Conservation (phyloP, 2,797 vertebrate species). For the Girardinus metallicus region DNA sequence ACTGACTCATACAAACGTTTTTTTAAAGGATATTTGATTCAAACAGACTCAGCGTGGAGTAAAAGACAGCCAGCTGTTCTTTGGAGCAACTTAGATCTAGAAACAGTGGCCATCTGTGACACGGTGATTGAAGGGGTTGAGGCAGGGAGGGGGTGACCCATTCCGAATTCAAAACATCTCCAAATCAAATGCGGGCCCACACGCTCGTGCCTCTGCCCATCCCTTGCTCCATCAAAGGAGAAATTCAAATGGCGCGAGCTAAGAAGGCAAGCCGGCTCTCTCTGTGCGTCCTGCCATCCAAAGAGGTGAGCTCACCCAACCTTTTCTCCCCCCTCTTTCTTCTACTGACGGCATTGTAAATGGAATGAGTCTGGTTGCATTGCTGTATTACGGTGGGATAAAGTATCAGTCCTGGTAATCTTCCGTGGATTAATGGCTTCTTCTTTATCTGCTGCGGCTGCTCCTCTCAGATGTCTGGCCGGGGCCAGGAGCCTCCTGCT, state of each 20-base stretch:
- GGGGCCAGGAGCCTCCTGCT: slow-evolving; percentile 89
- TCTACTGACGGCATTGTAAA: slow-evolving; percentile 79
- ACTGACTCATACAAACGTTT: slow-evolving; percentile 50
- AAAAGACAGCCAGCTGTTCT: slow-evolving; percentile 76
- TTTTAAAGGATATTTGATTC: slow-evolving; percentile 67
- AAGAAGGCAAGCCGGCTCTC: slow-evolving; percentile 48
- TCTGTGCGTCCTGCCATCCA: slow-evolving; percentile 63
- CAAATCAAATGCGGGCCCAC: slow-evolving; percentile 67
- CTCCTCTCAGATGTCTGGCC: slow-evolving; percentile 96
- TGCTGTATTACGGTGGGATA: slow-evolving; percentile 96
- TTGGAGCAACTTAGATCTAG: slow-evolving; percentile 63
- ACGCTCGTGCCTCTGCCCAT: slow-evolving; percentile 36
- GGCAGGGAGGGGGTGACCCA: slow-evolving; percentile 47
- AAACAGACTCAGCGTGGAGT: slow-evolving; percentile 68
- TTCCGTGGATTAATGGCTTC: slow-evolving; percentile 99
- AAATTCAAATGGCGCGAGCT: slow-evolving; percentile 66
- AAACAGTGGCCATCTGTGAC: slow-evolving; percentile 77
- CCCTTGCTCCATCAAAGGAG: slow-evolving; percentile 63
- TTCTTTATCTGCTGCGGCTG: slow-evolving; percentile 98
- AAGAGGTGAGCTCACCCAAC: slow-evolving; percentile 75
- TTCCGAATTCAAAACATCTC: slow-evolving; percentile 71
- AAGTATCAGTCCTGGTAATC: slow-evolving; percentile 98
- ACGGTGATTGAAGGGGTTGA: slow-evolving; percentile 38
- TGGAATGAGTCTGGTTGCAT: slow-evolving; percentile 89
- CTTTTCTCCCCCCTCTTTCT: slow-evolving; percentile 44